Percentiles rank a stretch among this genome's conserved stretches.
These are phyloP conservation scores for Drosophila testacea DNA, from an alignment of 2,888 invertebrate genomes.

Conservation along the genomic window DNA sequence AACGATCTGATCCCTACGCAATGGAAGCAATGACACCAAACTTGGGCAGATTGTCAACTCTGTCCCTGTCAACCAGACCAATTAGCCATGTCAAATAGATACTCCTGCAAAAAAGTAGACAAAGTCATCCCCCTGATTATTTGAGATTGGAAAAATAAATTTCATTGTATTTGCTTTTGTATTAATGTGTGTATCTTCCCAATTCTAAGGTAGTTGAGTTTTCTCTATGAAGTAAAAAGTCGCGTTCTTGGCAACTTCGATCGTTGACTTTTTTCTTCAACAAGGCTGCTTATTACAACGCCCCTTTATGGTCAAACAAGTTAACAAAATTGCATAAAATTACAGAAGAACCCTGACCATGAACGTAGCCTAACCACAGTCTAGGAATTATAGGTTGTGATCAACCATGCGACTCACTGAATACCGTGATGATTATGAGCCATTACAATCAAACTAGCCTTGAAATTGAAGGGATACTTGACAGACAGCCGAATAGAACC, in stretches of 20 bases:
- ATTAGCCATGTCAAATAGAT: constrained; percentile 11
- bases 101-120: not conserved
- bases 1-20: constrained; percentile 13
- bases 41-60: constrained; percentile 14
- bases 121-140: constrained; percentile 1
- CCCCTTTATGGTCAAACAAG: constrained; percentile 55
- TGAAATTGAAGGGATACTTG: not conserved
- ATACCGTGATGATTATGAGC: constrained; percentile 3
- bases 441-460: constrained; percentile 11
- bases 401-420: not conserved
- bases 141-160: constrained; percentile 1
- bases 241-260: too few relatives aligned
- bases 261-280: not conserved
- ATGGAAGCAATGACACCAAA: constrained; percentile 22
- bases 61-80: not conserved
- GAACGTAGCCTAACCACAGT: constrained; percentile 15
- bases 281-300: constrained; percentile 54
- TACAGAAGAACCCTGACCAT: constrained; percentile 35
- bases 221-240: not conserved
- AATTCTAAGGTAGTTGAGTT: too few relatives aligned
- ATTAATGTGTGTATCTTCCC: too few relatives aligned
- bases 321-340: constrained; percentile 56
- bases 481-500: not conserved
- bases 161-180: not conserved
- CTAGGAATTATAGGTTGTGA: constrained; percentile 16